Conservation (phyloP, 2,888 invertebrate genomes). For the Tribolium freemani region DNA sequence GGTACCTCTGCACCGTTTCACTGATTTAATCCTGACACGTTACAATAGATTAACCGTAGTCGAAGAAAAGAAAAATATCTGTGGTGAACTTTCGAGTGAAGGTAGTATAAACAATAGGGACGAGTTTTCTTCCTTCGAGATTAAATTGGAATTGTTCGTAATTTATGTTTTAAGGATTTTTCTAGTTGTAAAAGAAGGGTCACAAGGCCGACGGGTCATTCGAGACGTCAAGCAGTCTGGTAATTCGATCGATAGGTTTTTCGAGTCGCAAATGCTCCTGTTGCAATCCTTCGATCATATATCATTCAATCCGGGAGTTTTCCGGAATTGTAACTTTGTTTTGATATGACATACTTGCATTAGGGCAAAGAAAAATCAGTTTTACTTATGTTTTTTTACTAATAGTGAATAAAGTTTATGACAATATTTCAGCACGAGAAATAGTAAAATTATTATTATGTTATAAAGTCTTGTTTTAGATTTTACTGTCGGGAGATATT, state of each 20-base stretch:
- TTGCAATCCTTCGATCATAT: conserved; percentile 14
- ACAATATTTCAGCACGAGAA: not conserved
- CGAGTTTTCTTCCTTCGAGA: not conserved
- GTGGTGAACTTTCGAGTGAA: too few species aligned
- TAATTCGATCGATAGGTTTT: not conserved
- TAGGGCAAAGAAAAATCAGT: too few species aligned
- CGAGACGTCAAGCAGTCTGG: not conserved
- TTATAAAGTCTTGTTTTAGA: too few species aligned
- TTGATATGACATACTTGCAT: not conserved
- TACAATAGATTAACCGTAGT: too few species aligned
- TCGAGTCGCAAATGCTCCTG: conserved; percentile 16
- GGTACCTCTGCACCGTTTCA: not conserved
- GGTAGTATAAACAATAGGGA: too few species aligned
- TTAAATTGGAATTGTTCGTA: conserved; percentile 33
- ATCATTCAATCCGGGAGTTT: conserved; percentile 16
- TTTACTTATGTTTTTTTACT: too few species aligned
- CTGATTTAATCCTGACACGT: conserved; percentile 4
- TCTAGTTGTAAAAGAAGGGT: conserved; percentile 23
- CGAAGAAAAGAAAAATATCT: too few species aligned
- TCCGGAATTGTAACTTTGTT: not conserved
- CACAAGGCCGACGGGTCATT: conserved; percentile 22
- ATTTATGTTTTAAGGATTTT: conserved; percentile 31
- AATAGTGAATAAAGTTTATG: too few species aligned
- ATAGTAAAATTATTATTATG: too few species aligned
- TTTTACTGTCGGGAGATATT: too few species aligned